These are phyloP conservation scores for Zootoca vivipara DNA, from an alignment of 2,113 vertebrate species.

Conservation along the genomic window DNA sequence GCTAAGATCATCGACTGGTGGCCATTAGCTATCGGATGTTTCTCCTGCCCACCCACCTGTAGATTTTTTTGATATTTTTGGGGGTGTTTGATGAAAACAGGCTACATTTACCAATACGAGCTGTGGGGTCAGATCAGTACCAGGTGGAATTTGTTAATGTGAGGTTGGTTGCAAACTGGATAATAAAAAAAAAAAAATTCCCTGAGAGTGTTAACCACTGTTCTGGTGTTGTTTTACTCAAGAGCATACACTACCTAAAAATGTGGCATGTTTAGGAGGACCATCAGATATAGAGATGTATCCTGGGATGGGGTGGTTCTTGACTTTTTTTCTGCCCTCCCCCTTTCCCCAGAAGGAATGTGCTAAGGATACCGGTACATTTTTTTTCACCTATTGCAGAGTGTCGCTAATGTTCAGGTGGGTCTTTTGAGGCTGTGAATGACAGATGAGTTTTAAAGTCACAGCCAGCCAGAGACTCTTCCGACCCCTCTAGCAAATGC, in stretches of 20 bases:
- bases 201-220: conserved; percentile 16
- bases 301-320: background rate
- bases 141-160: conserved; percentile 36
- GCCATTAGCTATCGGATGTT: conserved; percentile 34
- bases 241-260: conserved; percentile 21
- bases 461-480: background rate
- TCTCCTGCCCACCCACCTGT: background rate
- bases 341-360: background rate
- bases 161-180: conserved; percentile 17
- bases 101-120: background rate
- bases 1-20: background rate
- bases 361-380: conserved; percentile 30
- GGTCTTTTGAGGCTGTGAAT: conserved; percentile 51
- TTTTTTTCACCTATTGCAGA: conserved; percentile 19
- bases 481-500: conserved; percentile 33
- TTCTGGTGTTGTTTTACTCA: conserved; percentile 52
- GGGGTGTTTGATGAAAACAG: background rate
- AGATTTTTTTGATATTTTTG: background rate
- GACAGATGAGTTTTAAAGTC: conserved; percentile 44
- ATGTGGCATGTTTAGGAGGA: background rate
- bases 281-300: background rate
- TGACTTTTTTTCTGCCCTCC: background rate
- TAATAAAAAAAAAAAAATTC: too few relatives aligned
- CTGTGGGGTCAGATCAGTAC: conserved; percentile 7
- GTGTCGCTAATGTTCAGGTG: conserved; percentile 29